Conservation (phyloP, 2,888 invertebrate genomes). For the Pheosia tremula region DNA sequence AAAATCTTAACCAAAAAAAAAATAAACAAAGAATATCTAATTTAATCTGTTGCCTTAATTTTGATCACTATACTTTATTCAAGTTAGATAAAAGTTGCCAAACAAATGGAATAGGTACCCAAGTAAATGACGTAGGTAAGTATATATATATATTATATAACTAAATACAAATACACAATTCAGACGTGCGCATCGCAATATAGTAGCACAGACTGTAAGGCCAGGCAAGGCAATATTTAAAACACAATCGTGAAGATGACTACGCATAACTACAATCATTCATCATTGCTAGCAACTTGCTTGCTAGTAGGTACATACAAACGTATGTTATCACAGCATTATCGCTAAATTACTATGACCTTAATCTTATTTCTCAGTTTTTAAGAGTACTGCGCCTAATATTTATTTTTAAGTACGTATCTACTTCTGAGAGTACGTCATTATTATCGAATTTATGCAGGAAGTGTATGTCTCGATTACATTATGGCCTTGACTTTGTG, state of each 20-base stretch:
- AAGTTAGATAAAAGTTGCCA: neutral
- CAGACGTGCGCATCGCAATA: constrained; percentile 25
- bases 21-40: neutral
- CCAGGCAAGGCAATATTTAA: constrained; percentile 5
- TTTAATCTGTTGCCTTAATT: constrained; percentile 7
- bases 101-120: neutral
- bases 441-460: neutral
- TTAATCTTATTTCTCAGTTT: neutral
- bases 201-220: constrained; percentile 30
- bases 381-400: neutral
- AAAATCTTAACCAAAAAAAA: neutral
- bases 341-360: constrained; percentile 2
- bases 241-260: constrained; percentile 20
- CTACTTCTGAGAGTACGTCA: neutral
- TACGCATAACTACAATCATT: constrained; percentile 9
- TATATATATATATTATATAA: neutral
- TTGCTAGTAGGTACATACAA: neutral
- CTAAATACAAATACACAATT: constrained; percentile 1
- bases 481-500: constrained; percentile 17
- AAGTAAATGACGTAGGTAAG: neutral
- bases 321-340: constrained; percentile 3
- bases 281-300: constrained; percentile 1
- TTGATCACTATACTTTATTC: neutral
- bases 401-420: neutral
- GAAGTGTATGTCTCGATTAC: neutral